phyloP scores from a whole-genome alignment of 2,797 vertebrate species.

The Kryptopterus vitreolus region DNA sequence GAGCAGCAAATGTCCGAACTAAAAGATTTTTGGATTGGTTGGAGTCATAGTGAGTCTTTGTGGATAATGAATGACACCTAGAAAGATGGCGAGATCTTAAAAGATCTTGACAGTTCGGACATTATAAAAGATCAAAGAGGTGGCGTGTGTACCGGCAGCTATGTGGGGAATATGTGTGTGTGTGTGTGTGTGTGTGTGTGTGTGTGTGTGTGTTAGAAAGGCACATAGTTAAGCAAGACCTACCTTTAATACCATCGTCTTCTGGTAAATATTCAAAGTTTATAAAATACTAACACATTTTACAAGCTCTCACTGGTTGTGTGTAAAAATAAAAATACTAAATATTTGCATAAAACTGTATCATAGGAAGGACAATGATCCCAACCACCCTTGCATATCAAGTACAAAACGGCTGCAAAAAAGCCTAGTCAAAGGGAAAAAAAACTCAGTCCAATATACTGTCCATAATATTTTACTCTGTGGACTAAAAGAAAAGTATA shows the following conservation, averaged over 20 bases:
- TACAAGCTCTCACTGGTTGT: neutral
- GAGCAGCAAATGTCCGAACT: neutral
- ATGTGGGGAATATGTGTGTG: neutral
- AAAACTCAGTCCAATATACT: no score
- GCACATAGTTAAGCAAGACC: neutral
- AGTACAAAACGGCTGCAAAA: no score
- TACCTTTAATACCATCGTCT: neutral
- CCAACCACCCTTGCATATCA: no score
- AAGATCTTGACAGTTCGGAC: neutral
- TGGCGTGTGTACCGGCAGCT: neutral
- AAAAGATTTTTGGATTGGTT: neutral
- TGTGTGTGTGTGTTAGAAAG: neutral
- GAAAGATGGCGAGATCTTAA: neutral
- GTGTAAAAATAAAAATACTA: no score
- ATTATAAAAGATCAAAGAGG: neutral
- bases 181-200: slow-evolving; percentile 8
- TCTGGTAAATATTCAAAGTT: neutral
- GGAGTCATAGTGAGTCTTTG: neutral
- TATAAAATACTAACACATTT: neutral
- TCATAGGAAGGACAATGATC: no score
- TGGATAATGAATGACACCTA: neutral
- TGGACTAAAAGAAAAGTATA: no score
- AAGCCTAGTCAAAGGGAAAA: no score
- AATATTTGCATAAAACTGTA: no score
- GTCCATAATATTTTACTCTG: no score